phyloP scores from a whole-genome alignment of 2,888 invertebrate species.

The Phengaris arion region DNA sequence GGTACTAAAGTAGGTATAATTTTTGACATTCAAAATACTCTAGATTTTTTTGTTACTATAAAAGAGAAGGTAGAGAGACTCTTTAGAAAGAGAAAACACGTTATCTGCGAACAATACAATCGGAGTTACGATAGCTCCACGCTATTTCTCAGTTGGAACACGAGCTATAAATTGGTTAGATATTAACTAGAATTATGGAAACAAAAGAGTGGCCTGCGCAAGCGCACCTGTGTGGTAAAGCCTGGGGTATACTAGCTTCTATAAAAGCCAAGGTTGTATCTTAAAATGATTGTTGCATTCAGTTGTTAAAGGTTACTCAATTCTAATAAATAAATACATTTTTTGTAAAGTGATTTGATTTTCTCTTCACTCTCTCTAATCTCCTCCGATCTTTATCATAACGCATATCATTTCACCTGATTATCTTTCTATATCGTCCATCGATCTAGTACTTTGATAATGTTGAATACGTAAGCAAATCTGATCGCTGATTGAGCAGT shows the following conservation, averaged over 20 bases:
- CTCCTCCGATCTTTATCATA: too few species aligned
- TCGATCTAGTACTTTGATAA: too few species aligned
- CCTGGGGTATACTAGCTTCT: slow-evolving; percentile 22
- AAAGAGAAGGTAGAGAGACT: slow-evolving; percentile 15
- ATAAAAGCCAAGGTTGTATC: slow-evolving; percentile 23
- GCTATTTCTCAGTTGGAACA: slow-evolving; percentile 27
- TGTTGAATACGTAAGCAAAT: too few species aligned
- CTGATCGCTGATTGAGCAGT: too few species aligned
- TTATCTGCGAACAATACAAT: slow-evolving; percentile 1
- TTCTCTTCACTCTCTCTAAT: too few species aligned
- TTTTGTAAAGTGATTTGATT: too few species aligned
- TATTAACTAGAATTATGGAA: slow-evolving; percentile 42
- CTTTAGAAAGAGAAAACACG: slow-evolving; percentile 2
- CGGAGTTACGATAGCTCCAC: not conserved
- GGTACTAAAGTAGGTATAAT: too few species aligned
- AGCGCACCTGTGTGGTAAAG: slow-evolving; percentile 33
- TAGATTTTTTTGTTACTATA: not conserved
- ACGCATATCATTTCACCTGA: too few species aligned
- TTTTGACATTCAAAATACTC: not conserved
- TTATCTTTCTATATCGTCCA: too few species aligned
- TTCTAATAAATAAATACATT: too few species aligned
- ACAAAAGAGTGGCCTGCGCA: slow-evolving; percentile 43
- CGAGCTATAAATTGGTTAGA: slow-evolving; percentile 32
- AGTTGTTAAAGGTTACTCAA: not conserved
- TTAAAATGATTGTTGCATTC: slow-evolving; percentile 4